Conservation (phyloP, 2,113 vertebrate genomes). For the Oncorhynchus gorbuscha region DNA sequence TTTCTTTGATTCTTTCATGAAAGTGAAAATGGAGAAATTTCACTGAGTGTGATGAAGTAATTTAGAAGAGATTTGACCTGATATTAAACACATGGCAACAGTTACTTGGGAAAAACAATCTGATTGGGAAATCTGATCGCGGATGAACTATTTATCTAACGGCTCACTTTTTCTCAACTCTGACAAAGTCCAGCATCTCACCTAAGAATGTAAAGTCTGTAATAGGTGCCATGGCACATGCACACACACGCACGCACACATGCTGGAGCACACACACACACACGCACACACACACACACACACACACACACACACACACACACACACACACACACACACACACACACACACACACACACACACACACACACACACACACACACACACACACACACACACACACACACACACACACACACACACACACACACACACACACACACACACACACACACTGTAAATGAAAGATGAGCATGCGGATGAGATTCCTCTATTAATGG, state of each 20-base stretch:
- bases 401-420: conserved; percentile 17
- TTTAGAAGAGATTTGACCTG: conserved; percentile 27
- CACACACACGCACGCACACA: not conserved
- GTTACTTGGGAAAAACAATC: conserved; percentile 40
- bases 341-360: conserved; percentile 2
- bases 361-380: conserved; percentile 20
- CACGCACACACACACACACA: not conserved
- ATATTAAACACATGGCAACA: conserved; percentile 54
- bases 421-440: conserved; percentile 9
- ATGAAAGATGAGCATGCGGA: conserved; percentile 29
- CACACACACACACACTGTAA: conserved; percentile 14
- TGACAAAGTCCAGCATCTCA: conserved; percentile 55
- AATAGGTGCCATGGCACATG: conserved; percentile 16
- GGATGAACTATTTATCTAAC: conserved; percentile 37
- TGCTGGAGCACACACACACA: not conserved
- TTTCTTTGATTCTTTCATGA: not conserved
- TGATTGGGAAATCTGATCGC: conserved; percentile 34
- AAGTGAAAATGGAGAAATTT: not conserved
- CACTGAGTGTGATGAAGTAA: conserved; percentile 23
- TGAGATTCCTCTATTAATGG: conserved; percentile 24
- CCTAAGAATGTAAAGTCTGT: conserved; percentile 34
- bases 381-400: conserved; percentile 7
- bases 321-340: conserved; percentile 2
- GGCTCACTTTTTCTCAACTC: conserved; percentile 32
- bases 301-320: not conserved